phyloP scores from a whole-genome alignment of 2,113 vertebrate genomes.

The Neodon shergylaensis region DNA sequence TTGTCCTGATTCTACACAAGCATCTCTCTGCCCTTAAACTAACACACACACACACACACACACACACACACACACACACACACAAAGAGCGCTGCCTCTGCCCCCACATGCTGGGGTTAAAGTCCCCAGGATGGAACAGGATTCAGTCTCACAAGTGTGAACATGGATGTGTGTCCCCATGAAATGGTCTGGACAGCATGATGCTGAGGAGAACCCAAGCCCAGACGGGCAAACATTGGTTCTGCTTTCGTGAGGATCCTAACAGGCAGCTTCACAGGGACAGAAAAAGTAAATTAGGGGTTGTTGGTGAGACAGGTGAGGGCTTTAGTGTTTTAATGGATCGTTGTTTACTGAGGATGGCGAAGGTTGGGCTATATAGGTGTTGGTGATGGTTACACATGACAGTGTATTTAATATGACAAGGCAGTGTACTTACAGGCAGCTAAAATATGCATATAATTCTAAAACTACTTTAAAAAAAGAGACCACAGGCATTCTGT shows the following conservation, averaged over 20 bases:
- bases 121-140: neutral
- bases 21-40: neutral
- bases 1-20: neutral
- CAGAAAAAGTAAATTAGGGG: neutral
- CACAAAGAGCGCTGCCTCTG: too few relatives aligned
- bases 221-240: neutral
- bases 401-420: neutral
- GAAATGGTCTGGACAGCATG: neutral
- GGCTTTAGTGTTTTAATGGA: neutral
- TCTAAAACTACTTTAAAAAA: neutral
- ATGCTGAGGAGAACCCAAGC: neutral
- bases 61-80: too few relatives aligned
- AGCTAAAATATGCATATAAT: neutral
- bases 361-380: neutral
- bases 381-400: neutral
- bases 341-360: neutral
- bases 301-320: neutral
- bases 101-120: neutral
- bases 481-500: rapidly evolving
- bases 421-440: neutral
- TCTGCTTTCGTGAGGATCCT: too few relatives aligned
- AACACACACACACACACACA: too few relatives aligned
- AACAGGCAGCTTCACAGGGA: neutral
- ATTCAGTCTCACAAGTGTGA: neutral
- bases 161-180: neutral